A percentile compares a stretch with the other conserved stretches of the same genome.
These are phyloP conservation scores for Perodicticus potto DNA, from an alignment of 2,797 vertebrate genomes.

Conservation along the genomic window DNA sequence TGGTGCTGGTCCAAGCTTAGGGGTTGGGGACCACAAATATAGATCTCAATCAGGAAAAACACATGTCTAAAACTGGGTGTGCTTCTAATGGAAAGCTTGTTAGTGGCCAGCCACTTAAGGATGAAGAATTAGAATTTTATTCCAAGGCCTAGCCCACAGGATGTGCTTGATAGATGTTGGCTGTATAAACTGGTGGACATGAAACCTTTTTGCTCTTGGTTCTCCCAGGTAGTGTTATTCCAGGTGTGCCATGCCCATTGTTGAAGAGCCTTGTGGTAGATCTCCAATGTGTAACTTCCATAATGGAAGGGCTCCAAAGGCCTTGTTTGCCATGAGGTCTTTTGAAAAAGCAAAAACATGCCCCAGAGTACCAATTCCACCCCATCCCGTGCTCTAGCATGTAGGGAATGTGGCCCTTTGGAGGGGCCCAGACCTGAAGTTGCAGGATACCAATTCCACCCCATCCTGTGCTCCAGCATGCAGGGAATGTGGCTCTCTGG, in stretches of 20 bases:
- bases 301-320: background rate
- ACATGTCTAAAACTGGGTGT: background rate
- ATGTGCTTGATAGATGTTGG: background rate
- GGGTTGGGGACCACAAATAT: too few species aligned
- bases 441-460: conserved; percentile 12
- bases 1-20: too few species aligned
- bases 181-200: background rate
- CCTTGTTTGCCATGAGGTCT: background rate
- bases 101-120: background rate
- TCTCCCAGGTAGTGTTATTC: background rate
- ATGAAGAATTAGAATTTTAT: background rate
- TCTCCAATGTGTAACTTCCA: background rate
- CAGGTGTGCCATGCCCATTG: background rate
- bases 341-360: background rate
- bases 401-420: conserved; percentile 32
- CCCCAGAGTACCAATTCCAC: background rate
- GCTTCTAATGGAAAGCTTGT: background rate
- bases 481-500: conserved; percentile 40
- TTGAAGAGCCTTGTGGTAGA: background rate
- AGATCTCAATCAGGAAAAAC: background rate
- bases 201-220: background rate
- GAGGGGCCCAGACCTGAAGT: conserved; percentile 36
- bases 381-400: background rate
- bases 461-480: background rate
- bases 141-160: background rate